Conservation (phyloP, 2,113 vertebrate genomes). For the Corvus hawaiiensis region DNA sequence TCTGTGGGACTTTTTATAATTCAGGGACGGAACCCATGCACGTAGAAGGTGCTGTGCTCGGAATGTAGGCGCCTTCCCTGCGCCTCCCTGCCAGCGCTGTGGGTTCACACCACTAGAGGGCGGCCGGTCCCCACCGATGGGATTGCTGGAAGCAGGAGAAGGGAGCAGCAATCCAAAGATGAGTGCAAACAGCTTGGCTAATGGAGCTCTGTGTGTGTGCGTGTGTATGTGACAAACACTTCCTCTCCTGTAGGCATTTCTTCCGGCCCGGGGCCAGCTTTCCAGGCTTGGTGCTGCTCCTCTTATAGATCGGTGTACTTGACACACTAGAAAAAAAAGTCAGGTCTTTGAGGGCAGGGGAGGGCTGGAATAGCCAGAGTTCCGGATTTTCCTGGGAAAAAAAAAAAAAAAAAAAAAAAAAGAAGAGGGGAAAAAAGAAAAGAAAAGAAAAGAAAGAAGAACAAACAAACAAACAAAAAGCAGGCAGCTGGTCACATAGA, state of each 20-base stretch:
- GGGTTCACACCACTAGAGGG: constrained; percentile 50
- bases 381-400: not conserved
- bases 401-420: not conserved
- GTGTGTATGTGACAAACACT: not conserved
- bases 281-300: not conserved
- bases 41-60: not conserved
- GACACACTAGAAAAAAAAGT: not conserved
- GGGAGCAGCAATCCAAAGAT: not conserved
- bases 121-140: constrained; percentile 27
- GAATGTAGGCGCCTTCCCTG: not conserved
- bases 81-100: not conserved
- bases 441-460: too few species aligned
- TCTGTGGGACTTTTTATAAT: not conserved
- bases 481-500: not conserved
- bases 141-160: not conserved
- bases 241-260: constrained; percentile 1
- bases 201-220: not conserved
- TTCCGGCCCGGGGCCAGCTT: not conserved
- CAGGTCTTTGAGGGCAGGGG: not conserved
- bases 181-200: not conserved
- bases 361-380: not conserved
- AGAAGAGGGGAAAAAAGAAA: not conserved
- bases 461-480: not conserved
- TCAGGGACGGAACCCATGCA: accelerated
- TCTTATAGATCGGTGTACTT: not conserved